phyloP scores from a whole-genome alignment of 2,113 vertebrate genomes.

The Budorcas taxicolor region DNA sequence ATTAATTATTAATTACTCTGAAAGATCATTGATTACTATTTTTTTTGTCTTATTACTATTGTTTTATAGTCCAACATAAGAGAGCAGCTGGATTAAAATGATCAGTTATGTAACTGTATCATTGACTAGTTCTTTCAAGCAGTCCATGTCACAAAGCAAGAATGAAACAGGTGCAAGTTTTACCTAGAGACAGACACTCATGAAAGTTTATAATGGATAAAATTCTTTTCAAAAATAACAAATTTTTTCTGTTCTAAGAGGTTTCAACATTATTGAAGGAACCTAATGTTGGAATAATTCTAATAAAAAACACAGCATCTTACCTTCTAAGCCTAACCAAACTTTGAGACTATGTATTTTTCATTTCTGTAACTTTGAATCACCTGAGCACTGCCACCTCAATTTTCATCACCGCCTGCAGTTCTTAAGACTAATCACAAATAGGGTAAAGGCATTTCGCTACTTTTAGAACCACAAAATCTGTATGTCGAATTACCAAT shows the following conservation, averaged over 20 bases:
- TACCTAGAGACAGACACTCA: not conserved
- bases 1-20: not conserved
- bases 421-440: not conserved
- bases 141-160: not conserved
- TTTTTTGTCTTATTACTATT: not conserved
- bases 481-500: not conserved
- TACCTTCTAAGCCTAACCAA: not conserved
- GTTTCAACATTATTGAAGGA: not conserved
- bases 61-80: not conserved
- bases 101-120: not conserved
- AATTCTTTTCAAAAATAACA: conserved; percentile 9
- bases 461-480: not conserved
- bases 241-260: not conserved
- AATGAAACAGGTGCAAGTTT: not conserved
- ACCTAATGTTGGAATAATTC: not conserved
- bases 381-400: not conserved
- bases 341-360: not conserved
- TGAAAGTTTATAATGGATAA: not conserved
- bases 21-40: not conserved
- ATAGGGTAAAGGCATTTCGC: not conserved
- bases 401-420: not conserved
- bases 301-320: not conserved
- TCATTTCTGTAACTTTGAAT: not conserved
- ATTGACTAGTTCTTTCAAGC: not conserved
- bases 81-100: not conserved